Evolutionary conservation across 2,888 invertebrate species (phyloP), one percentile per base, ranked within the genome.

Genomic region (Macrosiphum euphorbiae): DNA sequence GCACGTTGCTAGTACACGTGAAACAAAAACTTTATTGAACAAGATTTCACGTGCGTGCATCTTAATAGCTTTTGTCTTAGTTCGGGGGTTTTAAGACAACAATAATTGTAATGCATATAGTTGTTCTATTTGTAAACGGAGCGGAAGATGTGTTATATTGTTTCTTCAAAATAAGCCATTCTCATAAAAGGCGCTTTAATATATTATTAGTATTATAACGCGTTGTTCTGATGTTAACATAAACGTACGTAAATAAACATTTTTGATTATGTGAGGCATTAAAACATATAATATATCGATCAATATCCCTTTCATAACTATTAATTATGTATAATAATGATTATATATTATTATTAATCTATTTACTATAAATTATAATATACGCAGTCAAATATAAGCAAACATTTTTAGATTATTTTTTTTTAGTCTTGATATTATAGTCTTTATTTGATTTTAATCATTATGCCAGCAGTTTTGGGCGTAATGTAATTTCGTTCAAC

Each of bases 51-150:
- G 41, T 55, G 44, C n/a, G 10, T 85, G 20, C 44, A 55, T 55
- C 86, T 86, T 92, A 92, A 92, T 92, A 87, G 92, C 87, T 87
- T 92, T 92, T 92, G 92, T 92, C 86, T 55, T 61, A 58, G 85
- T 86, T 86, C 55, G 11, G 55, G 44, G 20, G 91, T 78, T 78
- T 90, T 84, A 78, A 84, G 50, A 85, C 44, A 85, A 91, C n/a
- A 85, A 55, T 55, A 91, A 91, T 78, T 67, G 90, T 67, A 10
- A 35, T 50, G 5, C 67, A 78, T 35, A 78, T 20, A 47, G 50
- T n/a, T 47, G 50, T n/a, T 47, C 86, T 87, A 26, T 47, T 44
- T 47, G n/a, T 16, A 50, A 87, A 47, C 28, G 86, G 7, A 87
- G 16, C 16, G 28, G n/a, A 87, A 50, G 50, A 50, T 50, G 50